A percentile compares a stretch with the other conserved stretches of the same genome.
These are phyloP conservation scores for Amblyornis subalaris DNA, from an alignment of 2,113 vertebrate species.

Conservation along the genomic window DNA sequence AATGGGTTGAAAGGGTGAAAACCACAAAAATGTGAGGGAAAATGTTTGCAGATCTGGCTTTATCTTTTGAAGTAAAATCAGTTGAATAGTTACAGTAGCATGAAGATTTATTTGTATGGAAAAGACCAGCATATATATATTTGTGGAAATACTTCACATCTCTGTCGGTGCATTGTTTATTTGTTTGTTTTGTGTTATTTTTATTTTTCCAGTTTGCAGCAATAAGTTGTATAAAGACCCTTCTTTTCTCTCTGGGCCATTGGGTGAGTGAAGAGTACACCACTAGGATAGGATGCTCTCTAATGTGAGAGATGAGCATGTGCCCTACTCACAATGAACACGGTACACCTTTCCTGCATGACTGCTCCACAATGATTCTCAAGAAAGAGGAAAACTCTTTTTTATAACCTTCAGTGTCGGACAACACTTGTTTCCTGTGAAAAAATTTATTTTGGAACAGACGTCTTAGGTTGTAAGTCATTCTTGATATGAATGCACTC, in stretches of 20 bases:
- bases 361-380: background rate
- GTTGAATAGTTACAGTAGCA: background rate
- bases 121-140: background rate
- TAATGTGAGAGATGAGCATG: background rate
- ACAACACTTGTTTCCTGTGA: background rate
- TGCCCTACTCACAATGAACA: background rate
- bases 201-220: background rate
- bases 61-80: slow-evolving; percentile 51
- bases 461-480: background rate
- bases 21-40: slow-evolving; percentile 20
- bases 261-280: background rate
- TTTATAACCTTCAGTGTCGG: background rate
- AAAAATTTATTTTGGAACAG: background rate
- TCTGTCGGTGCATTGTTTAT: background rate
- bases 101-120: background rate
- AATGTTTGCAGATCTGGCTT: slow-evolving; percentile 28
- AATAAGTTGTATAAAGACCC: background rate
- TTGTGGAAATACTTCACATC: background rate
- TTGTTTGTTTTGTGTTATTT: background rate
- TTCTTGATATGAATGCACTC: background rate
- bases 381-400: background rate
- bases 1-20: slow-evolving; percentile 54
- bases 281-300: background rate
- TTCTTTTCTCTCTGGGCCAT: background rate
- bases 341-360: background rate